These are phyloP conservation scores for Montipora cactus DNA, from an alignment of 64 coral and sea anemone species.

Conservation along the genomic window DNA sequence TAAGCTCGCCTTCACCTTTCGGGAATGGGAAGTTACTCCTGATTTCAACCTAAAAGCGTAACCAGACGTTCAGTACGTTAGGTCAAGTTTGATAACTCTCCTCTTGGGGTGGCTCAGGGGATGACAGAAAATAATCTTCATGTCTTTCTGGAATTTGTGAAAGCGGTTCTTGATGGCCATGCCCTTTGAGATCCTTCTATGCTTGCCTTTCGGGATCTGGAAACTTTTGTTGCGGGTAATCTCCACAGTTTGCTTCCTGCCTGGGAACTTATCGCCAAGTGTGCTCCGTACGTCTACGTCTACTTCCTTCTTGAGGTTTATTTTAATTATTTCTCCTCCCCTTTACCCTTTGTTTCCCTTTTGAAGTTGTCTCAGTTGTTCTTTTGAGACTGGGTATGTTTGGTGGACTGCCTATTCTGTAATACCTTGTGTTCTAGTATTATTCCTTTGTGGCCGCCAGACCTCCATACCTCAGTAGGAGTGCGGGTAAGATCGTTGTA, in stretches of 20 bases:
- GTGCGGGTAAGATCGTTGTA: too few relatives aligned
- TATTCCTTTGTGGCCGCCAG: too few relatives aligned
- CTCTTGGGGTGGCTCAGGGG: not conserved
- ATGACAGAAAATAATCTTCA: not conserved
- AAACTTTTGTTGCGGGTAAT: constrained; percentile 35
- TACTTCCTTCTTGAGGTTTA: too few relatives aligned
- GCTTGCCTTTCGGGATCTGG: constrained; percentile 5
- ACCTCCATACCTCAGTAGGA: too few relatives aligned
- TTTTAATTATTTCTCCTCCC: too few relatives aligned
- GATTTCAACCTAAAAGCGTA: not conserved
- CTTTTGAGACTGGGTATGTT: too few relatives aligned
- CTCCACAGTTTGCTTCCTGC: not conserved
- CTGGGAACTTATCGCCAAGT: not conserved
- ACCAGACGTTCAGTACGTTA: not conserved
- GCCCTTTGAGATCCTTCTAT: not conserved
- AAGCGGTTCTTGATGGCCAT: not conserved
- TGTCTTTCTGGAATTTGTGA: not conserved
- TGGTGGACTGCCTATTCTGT: too few relatives aligned
- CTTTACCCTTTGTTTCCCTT: too few relatives aligned
- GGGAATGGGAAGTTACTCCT: not conserved
- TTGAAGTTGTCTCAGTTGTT: too few relatives aligned
- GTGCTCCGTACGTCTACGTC: not conserved
- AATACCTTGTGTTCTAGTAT: too few relatives aligned
- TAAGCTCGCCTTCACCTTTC: not conserved
- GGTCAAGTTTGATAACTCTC: not conserved